Conservation (phyloP, 2,888 invertebrate genomes). For the Xylota sylvarum region DNA sequence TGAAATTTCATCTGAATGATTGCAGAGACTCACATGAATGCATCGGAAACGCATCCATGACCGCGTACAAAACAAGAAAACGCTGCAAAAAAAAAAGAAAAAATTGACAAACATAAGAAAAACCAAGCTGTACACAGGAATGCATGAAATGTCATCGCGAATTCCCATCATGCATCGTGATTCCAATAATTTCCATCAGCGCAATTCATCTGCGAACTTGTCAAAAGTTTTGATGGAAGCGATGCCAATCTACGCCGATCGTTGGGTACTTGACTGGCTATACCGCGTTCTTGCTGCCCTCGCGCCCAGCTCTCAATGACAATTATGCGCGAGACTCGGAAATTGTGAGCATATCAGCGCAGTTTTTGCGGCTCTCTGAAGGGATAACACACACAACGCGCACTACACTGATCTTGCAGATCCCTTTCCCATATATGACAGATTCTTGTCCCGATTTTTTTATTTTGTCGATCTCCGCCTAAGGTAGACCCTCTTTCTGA, state of each 20-base stretch:
- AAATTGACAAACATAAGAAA: constrained; percentile 35
- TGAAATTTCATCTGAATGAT: constrained; percentile 63
- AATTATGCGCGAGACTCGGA: constrained; percentile 76
- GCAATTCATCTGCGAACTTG: constrained; percentile 77
- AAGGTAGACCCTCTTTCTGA: constrained; percentile 64
- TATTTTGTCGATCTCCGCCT: constrained; percentile 43
- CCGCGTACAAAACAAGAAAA: constrained; percentile 43
- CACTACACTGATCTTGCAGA: constrained; percentile 58
- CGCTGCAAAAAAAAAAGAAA: constrained; percentile 15
- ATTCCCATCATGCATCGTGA: constrained; percentile 78
- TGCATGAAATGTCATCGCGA: constrained; percentile 77
- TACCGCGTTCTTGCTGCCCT: constrained; percentile 42
- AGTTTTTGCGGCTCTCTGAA: constrained; percentile 57
- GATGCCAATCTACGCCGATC: constrained; percentile 75
- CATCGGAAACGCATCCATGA: constrained; percentile 60
- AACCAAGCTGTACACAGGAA: constrained; percentile 67
- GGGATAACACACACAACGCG: constrained; percentile 70
- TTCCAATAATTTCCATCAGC: constrained; percentile 77
- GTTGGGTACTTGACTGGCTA: constrained; percentile 36
- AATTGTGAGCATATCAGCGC: constrained; percentile 76
- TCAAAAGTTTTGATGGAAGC: constrained; percentile 78
- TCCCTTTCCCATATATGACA: constrained; percentile 77
- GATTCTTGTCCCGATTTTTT: constrained; percentile 61
- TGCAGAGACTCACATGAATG: constrained; percentile 32
- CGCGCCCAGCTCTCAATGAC: constrained; percentile 69